Percentiles rank a stretch among this genome's conserved stretches.
These are phyloP conservation scores for Pseudorhiza aurosa DNA, from an alignment of 30 jellyfish, hydroid and myxozoan species.

Conservation along the genomic window DNA sequence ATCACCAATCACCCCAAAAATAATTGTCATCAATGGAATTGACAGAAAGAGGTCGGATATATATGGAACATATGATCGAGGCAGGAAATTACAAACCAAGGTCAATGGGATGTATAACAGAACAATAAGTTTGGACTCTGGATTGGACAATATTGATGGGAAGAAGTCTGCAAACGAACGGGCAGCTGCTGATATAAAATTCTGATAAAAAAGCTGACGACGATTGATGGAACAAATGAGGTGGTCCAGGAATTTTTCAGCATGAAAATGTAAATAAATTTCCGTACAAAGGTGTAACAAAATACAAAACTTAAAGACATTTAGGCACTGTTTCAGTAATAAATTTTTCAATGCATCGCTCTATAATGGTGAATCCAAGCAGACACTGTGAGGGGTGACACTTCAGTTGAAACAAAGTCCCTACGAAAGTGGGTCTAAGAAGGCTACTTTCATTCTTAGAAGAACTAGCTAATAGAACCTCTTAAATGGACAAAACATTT, in stretches of 20 bases:
- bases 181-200: conserved; percentile 60
- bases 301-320: background rate
- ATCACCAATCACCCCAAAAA: conserved; percentile 39
- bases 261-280: too few relatives aligned
- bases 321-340: too few relatives aligned
- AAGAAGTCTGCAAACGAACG: conserved; percentile 12
- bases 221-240: background rate
- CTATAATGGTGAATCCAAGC: too few relatives aligned
- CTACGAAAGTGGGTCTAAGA: too few relatives aligned
- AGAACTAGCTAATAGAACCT: too few relatives aligned
- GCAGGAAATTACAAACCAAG: background rate
- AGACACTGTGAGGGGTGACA: too few relatives aligned
- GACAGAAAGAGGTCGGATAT: conserved; percentile 27
- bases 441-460: too few relatives aligned
- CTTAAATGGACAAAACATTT: too few relatives aligned
- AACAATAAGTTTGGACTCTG: conserved; percentile 60
- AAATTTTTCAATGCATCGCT: too few relatives aligned
- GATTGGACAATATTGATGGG: conserved; percentile 48
- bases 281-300: too few relatives aligned
- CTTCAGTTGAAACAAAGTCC: too few relatives aligned
- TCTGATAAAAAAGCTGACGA: background rate
- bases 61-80: conserved; percentile 46
- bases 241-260: background rate
- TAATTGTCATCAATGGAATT: conserved; percentile 13
- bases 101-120: conserved; percentile 28